These are phyloP conservation scores for Phoronis australis DNA, from an alignment of 2,888 invertebrate genomes.

Conservation along the genomic window DNA sequence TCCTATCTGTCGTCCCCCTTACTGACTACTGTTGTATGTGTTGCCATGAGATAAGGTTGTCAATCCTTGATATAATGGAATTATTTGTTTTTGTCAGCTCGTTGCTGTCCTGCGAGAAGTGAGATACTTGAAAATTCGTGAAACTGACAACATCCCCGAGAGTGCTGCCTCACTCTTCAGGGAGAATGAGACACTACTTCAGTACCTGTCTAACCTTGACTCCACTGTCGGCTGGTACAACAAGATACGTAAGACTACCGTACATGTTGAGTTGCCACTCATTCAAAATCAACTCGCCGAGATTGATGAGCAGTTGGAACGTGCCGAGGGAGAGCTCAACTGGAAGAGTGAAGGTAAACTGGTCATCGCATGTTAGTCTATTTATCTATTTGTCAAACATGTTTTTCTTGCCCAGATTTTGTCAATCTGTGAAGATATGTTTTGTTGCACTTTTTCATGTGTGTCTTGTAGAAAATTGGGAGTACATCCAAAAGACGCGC, in stretches of 20 bases:
- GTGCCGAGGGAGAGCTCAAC: slow-evolving; percentile 69
- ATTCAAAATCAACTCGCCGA: slow-evolving; percentile 74
- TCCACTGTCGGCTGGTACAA: slow-evolving; percentile 66
- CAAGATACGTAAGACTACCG: slow-evolving; percentile 68
- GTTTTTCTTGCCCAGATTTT: slow-evolving; percentile 1
- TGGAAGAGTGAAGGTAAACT: slow-evolving; percentile 76
- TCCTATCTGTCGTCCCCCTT: not conserved
- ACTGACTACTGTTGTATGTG: not conserved
- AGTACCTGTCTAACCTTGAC: slow-evolving; percentile 59
- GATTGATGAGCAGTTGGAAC: slow-evolving; percentile 72
- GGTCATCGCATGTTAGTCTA: not conserved
- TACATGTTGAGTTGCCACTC: slow-evolving; percentile 76
- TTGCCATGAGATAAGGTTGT: not conserved
- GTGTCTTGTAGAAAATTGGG: slow-evolving; percentile 63
- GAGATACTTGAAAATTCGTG: slow-evolving; percentile 71
- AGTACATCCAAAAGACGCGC: slow-evolving; percentile 71
- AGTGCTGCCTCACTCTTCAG: slow-evolving; percentile 68
- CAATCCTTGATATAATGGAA: not conserved
- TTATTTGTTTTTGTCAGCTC: slow-evolving; percentile 57
- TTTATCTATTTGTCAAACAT: not conserved
- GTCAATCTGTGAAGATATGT: not conserved
- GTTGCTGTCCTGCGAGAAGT: slow-evolving; percentile 79
- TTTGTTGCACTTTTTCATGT: not conserved
- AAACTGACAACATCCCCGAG: slow-evolving; percentile 54
- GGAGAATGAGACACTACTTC: slow-evolving; percentile 70